Base-by-base conservation (phyloP, 2,888 invertebrate genomes). In the Drosophila histrio region DNA sequence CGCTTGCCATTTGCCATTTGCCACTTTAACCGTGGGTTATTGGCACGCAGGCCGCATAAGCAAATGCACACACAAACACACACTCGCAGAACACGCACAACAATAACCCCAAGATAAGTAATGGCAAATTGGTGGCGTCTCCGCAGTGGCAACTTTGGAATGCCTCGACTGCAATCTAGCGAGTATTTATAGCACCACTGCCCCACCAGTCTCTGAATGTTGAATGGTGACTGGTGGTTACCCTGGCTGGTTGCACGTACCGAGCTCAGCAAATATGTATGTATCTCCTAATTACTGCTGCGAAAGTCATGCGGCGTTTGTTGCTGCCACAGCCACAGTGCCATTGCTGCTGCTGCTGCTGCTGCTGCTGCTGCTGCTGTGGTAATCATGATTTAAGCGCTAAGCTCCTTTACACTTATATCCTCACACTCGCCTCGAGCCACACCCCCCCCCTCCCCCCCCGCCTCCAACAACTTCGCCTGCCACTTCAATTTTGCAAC, bases 351-450 rank as follows among this genome's bases (percentile, higher is more conserved):
- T 15, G 19, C 43, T 7, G 11, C 1, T 43, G 38, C 17, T 50
- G 32, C 22, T 38, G 24, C 17, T 39, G 17, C 38, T 63, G 62
- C 56, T 54, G 60, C 50, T 64, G 66, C 64, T 69, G 78, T 62
- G 81, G 78, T 80, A 80, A 79, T 79, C 84, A 79, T 84, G 84
- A 80, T 84, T 79, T 77, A 77, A 80, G 78, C 71, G 81, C 64
- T 79, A 80, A 79, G 81, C 84, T 67, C 38, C 59, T 70, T 58
- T 52, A 64, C 56, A 56, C 70, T 68, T 68, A 67, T 47, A 62
- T 58, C 36, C 72, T 56, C 74, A 68, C 62, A 68, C 74, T 38
- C 49, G 26, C 46, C 41, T 2, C 1, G 8, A 17, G 19, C 11
- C 50, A 39, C 9, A 26, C 38, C 32, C 32, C 21, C 34, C 19